Percentiles rank a stretch among this genome's conserved stretches.
Evolutionary conservation across 2,113 vertebrate genomes (phyloP).

Genomic region (Leucosticte australis): DNA sequence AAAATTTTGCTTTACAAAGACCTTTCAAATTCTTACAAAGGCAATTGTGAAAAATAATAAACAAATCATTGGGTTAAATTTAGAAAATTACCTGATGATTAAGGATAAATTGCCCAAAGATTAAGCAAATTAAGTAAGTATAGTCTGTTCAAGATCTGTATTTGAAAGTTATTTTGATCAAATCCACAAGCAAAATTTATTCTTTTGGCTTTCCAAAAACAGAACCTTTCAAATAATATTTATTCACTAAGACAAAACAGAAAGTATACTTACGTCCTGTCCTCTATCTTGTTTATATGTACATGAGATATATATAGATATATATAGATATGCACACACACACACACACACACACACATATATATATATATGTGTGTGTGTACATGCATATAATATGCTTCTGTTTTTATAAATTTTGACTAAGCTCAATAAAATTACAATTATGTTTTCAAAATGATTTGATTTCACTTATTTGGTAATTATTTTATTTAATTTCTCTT

Average conservation of each 20-base stretch:
- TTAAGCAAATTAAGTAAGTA: background rate
- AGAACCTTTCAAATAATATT: background rate
- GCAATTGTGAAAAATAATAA: slow-evolving; percentile 28
- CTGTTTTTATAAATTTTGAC: background rate
- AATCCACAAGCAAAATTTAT: background rate
- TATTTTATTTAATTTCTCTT: background rate
- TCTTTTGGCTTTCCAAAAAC: background rate
- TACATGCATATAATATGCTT: background rate
- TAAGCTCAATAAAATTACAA: background rate
- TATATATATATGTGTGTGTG: too few species aligned
- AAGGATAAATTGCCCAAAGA: background rate
- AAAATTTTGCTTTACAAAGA: background rate
- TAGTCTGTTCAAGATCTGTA: background rate
- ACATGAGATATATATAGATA: background rate
- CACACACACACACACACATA: too few species aligned
- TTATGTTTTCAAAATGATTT: background rate
- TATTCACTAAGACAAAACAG: background rate
- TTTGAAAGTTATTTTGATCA: background rate
- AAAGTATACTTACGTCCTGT: background rate
- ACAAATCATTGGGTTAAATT: background rate
- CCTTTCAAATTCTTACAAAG: background rate
- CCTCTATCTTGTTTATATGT: background rate
- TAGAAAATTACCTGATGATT: background rate
- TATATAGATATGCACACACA: too few species aligned
- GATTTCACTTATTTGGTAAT: background rate